phyloP scores from a whole-genome alignment of 2,113 vertebrate species.

The Herpetotheres cachinnans region DNA sequence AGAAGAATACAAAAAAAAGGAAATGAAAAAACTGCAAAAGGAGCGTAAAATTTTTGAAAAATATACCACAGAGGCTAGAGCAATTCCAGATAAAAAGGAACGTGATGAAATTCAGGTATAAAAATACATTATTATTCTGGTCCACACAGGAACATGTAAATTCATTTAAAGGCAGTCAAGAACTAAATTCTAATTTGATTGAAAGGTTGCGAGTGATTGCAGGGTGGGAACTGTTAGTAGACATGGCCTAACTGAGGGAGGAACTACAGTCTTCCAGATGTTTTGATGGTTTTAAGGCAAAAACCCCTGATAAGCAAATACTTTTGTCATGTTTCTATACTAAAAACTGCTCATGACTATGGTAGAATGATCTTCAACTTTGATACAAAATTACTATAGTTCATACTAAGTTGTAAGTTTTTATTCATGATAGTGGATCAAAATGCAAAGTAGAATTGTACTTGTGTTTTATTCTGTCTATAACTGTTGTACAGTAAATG shows the following conservation, averaged over 20 bases:
- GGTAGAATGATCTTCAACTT: not conserved
- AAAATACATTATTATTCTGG: not conserved
- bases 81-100: conserved; percentile 92
- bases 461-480: not conserved
- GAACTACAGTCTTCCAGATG: not conserved
- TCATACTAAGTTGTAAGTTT: not conserved
- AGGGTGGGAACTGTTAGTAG: not conserved
- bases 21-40: conserved; percentile 88
- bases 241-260: not conserved
- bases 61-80: conserved; percentile 80
- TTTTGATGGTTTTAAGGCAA: not conserved
- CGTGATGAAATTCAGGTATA: conserved; percentile 94
- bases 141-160: not conserved
- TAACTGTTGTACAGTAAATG: not conserved
- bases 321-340: not conserved
- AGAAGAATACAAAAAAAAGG: conserved; percentile 89
- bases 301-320: not conserved
- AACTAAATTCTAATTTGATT: not conserved
- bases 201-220: not conserved
- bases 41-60: conserved; percentile 93
- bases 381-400: not conserved
- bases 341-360: not conserved
- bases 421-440: not conserved
- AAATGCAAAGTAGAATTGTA: not conserved
- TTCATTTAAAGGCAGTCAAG: not conserved